phyloP scores from a whole-genome alignment of 2,113 vertebrate genomes.

The Hymenochirus boettgeri region DNA sequence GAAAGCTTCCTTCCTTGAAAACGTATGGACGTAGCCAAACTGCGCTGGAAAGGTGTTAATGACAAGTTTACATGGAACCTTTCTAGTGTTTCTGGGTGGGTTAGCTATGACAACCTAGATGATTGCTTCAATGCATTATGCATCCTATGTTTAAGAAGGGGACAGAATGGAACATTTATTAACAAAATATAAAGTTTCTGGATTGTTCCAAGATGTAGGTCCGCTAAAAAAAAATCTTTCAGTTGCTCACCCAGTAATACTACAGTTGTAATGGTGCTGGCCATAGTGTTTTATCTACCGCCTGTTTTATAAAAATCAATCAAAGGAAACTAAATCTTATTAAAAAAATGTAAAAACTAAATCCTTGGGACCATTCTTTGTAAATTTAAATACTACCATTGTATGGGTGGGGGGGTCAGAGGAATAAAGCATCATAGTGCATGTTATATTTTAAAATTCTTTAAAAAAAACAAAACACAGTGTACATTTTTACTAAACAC shows the following conservation, averaged over 20 bases:
- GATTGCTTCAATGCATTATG: constrained; percentile 65
- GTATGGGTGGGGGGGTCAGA: constrained; percentile 34
- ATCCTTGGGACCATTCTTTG: constrained; percentile 71
- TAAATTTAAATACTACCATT: constrained; percentile 46
- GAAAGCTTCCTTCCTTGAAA: constrained; percentile 69
- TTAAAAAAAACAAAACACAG: neutral
- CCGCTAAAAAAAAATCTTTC: constrained; percentile 59
- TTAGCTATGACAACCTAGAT: constrained; percentile 74
- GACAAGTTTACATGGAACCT: constrained; percentile 64
- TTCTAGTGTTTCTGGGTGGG: constrained; percentile 66
- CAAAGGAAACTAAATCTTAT: constrained; percentile 58
- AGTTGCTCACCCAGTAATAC: constrained; percentile 77
- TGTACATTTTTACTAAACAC: constrained; percentile 48
- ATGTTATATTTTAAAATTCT: constrained; percentile 51
- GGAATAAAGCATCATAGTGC: constrained; percentile 48
- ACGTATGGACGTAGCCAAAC: constrained; percentile 65
- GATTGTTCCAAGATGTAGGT: constrained; percentile 57
- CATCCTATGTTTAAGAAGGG: constrained; percentile 62
- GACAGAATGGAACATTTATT: constrained; percentile 53
- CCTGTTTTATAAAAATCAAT: constrained; percentile 56
- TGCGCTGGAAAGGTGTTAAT: constrained; percentile 65
- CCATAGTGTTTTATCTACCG: constrained; percentile 74
- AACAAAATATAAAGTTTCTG: constrained; percentile 60
- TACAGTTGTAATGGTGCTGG: constrained; percentile 89
- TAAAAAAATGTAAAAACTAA: constrained; percentile 52